Percentiles rank a stretch among this genome's conserved stretches.
Conservation (phyloP, 2,888 invertebrate genomes). For the Drosophila kuntzei region DNA sequence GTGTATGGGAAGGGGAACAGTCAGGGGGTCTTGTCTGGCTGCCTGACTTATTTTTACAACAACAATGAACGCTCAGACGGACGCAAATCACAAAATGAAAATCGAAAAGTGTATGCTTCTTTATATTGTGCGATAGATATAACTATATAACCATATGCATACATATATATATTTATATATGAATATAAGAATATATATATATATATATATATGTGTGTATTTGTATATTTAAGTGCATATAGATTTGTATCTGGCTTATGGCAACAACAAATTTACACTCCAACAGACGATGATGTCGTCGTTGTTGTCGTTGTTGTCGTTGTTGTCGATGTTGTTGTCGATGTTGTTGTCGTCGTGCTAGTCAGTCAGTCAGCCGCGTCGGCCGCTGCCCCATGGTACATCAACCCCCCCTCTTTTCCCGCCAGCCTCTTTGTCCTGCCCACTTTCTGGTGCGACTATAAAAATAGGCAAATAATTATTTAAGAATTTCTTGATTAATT, state of each 20-base stretch:
- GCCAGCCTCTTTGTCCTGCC: conserved; percentile 11
- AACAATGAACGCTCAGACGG: conserved; percentile 67
- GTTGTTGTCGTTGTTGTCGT: conserved; percentile 24
- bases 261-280: conserved; percentile 76
- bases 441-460: conserved; percentile 60
- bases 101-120: conserved; percentile 72
- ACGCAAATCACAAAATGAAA: conserved; percentile 72
- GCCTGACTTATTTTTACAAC: conserved; percentile 82
- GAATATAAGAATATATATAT: conserved; percentile 24
- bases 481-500: conserved; percentile 85
- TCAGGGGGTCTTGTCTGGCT: conserved; percentile 56
- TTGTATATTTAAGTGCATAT: conserved; percentile 38
- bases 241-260: conserved; percentile 62
- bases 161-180: conserved; percentile 29
- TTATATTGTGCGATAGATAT: conserved; percentile 35
- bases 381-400: conserved; percentile 64
- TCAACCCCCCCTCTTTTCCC: conserved; percentile 6
- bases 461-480: conserved; percentile 85
- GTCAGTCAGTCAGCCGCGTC: conserved; percentile 77
- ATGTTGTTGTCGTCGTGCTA: conserved; percentile 62
- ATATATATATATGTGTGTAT: conserved; percentile 25
- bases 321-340: conserved; percentile 17
- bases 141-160: conserved; percentile 16
- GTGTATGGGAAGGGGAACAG: conserved; percentile 21
- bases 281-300: conserved; percentile 61